Evolutionary conservation across 2,113 vertebrate species (phyloP), one percentile per base, ranked within the genome.

Genomic region (Climacteris rufus): DNA sequence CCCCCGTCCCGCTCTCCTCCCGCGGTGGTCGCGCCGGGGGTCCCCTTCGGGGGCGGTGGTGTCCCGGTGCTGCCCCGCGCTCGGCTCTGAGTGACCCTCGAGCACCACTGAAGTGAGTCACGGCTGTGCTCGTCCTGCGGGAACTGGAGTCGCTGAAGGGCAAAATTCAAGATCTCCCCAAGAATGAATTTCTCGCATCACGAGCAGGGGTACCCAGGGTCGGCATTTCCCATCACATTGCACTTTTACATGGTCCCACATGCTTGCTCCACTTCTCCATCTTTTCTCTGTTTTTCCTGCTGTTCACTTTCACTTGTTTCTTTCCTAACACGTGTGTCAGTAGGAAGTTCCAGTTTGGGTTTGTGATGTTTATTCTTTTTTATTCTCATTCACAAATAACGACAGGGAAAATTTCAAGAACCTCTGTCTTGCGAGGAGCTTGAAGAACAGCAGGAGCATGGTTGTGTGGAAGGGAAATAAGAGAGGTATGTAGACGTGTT

Each of bases 51-150:
- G 66, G 17, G 30, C 25, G 7, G 2, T 1, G 35, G 8, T 4
- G n/a, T 27, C 7, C 10, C 5, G 31, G 27, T 4, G 68, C 68
- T 56, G 63, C 33, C 59, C 77, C 28, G 6, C 54, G 1, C n/a
- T 4, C 30, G 49, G 35, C n/a, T 56, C 50, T 0, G 5, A 10
- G 39, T 1, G 40, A 14, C 74, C 61, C 52, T 14, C 9, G 1
- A 7, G 68, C n/a, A 7, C 47, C 33, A 0, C 0, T 23, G 63
- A 6, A 13, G 8, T 3, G 19, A 20, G 25, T 17, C 74, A 0
- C 1, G 69, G 86, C 47, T 11, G 10, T 23, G n/a, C 45, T 35
- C 16, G 35, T 57, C 47, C 37, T 35, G 17, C 57, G 2, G 8
- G 30, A 25, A 3, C 13, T 7, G 9, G 17, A 5, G 42, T 30